Evolutionary conservation across 2,113 vertebrate species (phyloP).

Genomic region (Syngnathus scovelli): DNA sequence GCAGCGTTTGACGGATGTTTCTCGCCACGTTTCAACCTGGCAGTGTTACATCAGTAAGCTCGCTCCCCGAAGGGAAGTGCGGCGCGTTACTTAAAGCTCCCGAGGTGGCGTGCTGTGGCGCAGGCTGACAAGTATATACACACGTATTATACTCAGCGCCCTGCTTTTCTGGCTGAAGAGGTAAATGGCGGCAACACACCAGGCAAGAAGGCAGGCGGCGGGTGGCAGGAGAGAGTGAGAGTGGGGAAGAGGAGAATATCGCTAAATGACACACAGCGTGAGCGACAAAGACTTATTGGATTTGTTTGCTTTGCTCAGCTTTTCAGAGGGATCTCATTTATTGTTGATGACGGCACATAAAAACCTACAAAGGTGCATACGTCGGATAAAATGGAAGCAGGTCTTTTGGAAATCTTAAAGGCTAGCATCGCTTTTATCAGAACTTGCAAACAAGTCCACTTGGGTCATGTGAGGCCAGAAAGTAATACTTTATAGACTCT

Average conservation of each 20-base stretch:
- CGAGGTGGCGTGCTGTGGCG: neutral
- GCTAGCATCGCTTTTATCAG: neutral
- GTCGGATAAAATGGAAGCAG: neutral
- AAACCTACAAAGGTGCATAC: neutral
- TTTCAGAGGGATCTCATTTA: slow-evolving; percentile 2
- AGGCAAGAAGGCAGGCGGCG: neutral
- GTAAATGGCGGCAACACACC: neutral
- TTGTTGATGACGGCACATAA: neutral
- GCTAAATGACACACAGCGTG: slow-evolving; percentile 3
- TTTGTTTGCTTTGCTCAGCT: slow-evolving; percentile 7
- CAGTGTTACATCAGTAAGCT: neutral
- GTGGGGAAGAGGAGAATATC: neutral
- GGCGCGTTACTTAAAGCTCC: too few species aligned
- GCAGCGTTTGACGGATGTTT: neutral
- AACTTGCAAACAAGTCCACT: neutral
- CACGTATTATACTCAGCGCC: neutral
- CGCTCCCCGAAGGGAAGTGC: too few species aligned
- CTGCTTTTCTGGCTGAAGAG: neutral
- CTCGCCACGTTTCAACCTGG: neutral
- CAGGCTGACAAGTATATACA: neutral
- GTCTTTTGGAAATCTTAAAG: neutral
- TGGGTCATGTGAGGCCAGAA: neutral
- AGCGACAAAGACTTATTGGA: neutral
- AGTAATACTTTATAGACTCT: slow-evolving; percentile 9
- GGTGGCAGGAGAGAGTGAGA: neutral